Percentiles rank a stretch among this genome's conserved stretches.
phyloP scores from a whole-genome alignment of 2,888 invertebrate species.

The Drosophila falleni region DNA sequence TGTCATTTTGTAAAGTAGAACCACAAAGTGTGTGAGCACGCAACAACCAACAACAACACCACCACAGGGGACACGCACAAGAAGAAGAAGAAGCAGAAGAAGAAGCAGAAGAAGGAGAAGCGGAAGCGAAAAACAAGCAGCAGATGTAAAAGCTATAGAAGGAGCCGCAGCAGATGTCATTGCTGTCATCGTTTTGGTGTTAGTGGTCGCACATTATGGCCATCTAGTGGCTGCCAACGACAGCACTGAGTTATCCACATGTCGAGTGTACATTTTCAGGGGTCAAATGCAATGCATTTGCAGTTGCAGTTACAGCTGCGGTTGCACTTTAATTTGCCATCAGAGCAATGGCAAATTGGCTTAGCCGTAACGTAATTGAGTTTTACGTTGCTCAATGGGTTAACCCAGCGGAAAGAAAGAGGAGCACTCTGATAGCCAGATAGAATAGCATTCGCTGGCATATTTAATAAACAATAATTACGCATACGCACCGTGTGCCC shows the following conservation, averaged over 20 bases:
- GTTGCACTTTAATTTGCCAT: slow-evolving; percentile 51
- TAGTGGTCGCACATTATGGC: slow-evolving; percentile 60
- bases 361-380: slow-evolving; percentile 61
- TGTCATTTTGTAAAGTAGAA: slow-evolving; percentile 53
- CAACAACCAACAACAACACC: too few relatives aligned
- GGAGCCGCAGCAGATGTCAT: slow-evolving; percentile 17
- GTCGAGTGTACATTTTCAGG: slow-evolving; percentile 17
- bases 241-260: slow-evolving; percentile 31
- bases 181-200: slow-evolving; percentile 40
- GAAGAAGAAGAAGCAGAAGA: slow-evolving; percentile 1
- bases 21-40: slow-evolving; percentile 35
- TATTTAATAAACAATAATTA: slow-evolving; percentile 41
- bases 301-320: slow-evolving; percentile 15
- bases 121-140: neutral
- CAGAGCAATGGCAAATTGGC: slow-evolving; percentile 43
- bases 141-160: slow-evolving; percentile 11
- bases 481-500: slow-evolving; percentile 29
- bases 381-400: slow-evolving; percentile 44
- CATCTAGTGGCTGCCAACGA: slow-evolving; percentile 54
- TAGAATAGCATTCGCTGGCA: slow-evolving; percentile 3
- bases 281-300: slow-evolving; percentile 25
- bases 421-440: neutral
- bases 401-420: slow-evolving; percentile 1
- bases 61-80: slow-evolving; percentile 13
- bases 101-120: slow-evolving; percentile 2